Conservation (phyloP, 2,888 invertebrate species). For the Acronicta psi region DNA sequence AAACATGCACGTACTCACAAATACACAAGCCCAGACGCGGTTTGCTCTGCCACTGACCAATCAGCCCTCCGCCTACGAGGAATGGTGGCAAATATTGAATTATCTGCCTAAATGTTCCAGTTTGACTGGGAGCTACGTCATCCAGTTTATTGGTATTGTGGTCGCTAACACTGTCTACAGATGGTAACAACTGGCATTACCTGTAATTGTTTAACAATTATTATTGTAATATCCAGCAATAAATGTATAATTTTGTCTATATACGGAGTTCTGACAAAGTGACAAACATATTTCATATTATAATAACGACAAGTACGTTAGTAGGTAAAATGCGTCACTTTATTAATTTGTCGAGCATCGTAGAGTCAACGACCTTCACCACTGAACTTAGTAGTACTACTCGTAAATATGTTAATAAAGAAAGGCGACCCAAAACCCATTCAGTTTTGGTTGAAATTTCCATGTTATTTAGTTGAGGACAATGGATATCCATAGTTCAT, state of each 20-base stretch:
- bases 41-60: no score
- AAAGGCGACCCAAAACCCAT: conserved; percentile 47
- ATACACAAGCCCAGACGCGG: no score
- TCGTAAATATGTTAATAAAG: conserved; percentile 59
- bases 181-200: not conserved
- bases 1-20: no score
- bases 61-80: no score
- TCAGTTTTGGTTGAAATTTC: conserved; percentile 51
- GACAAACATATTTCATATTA: conserved; percentile 1
- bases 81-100: no score
- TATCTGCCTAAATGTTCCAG: no score
- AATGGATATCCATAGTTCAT: conserved; percentile 44
- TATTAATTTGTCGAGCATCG: conserved; percentile 46
- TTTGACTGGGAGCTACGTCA: no score
- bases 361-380: conserved; percentile 46
- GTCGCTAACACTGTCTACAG: not conserved
- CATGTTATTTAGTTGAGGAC: conserved; percentile 49
- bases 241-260: not conserved
- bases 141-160: not conserved
- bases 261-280: not conserved
- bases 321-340: conserved; percentile 22
- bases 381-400: conserved; percentile 45
- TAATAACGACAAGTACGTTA: conserved; percentile 8
- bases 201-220: no score
- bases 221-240: not conserved